Evolutionary conservation across 2,113 vertebrate species (phyloP).

Genomic region (Cebidichthys violaceus): DNA sequence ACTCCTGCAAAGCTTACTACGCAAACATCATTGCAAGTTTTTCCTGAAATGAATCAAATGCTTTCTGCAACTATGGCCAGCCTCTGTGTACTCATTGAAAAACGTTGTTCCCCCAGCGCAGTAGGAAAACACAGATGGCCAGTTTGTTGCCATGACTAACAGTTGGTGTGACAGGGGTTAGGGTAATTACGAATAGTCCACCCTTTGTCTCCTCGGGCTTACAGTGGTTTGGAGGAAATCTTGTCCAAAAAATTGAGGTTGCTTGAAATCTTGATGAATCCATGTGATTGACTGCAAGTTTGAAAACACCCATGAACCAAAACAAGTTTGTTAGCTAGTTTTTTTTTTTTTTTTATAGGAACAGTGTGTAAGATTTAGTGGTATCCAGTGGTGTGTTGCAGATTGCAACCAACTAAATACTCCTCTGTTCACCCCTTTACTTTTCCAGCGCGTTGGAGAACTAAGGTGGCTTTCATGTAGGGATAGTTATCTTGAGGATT

Average conservation of each 20-base stretch:
- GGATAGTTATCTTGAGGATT: too few species aligned
- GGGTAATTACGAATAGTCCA: slow-evolving; percentile 1
- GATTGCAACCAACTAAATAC: background rate
- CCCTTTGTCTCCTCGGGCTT: background rate
- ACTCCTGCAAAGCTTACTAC: slow-evolving; percentile 32
- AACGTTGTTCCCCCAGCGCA: slow-evolving; percentile 57
- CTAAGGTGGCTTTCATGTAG: background rate
- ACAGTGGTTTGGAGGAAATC: slow-evolving; percentile 21
- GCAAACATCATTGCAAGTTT: slow-evolving; percentile 35
- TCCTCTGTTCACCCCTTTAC: too few species aligned
- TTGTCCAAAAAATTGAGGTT: background rate
- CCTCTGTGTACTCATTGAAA: slow-evolving; percentile 67
- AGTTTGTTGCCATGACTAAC: slow-evolving; percentile 52
- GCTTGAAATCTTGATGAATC: background rate
- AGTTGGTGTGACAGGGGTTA: slow-evolving; percentile 41
- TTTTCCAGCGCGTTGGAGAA: background rate
- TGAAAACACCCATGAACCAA: background rate
- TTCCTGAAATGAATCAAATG: slow-evolving; percentile 48
- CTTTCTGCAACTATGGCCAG: slow-evolving; percentile 45
- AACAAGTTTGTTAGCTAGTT: background rate
- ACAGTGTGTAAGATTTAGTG: background rate
- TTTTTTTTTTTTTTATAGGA: slow-evolving; percentile 21
- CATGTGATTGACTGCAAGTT: slow-evolving; percentile 7
- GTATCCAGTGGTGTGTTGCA: too few species aligned
- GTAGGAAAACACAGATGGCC: slow-evolving; percentile 60